Conservation (phyloP, 2,888 invertebrate species). For the Aquatica leii region DNA sequence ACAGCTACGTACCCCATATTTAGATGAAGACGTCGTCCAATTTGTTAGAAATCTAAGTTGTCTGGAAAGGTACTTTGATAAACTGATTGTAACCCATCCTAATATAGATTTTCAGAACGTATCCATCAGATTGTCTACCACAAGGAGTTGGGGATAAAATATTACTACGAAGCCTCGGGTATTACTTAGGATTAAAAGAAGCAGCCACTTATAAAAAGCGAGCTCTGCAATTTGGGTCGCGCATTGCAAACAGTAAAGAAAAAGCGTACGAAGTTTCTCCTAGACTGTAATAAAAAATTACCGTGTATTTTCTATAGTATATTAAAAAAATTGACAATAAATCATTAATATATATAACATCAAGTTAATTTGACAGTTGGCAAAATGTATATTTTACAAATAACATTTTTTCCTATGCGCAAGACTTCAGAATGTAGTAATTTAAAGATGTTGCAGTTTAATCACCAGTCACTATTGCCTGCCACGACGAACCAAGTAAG, state of each 20-base stretch:
- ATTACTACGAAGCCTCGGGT: slow-evolving; percentile 78
- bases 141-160: slow-evolving; percentile 94
- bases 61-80: slow-evolving; percentile 64
- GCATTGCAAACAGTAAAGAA: slow-evolving; percentile 91
- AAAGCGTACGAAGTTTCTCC: slow-evolving; percentile 80
- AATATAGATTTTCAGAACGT: slow-evolving; percentile 48
- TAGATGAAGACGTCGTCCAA: slow-evolving; percentile 75
- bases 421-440: slow-evolving; percentile 29
- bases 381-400: slow-evolving; percentile 54
- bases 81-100: background rate
- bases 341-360: slow-evolving; percentile 60
- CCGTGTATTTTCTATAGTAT: slow-evolving; percentile 56
- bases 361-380: slow-evolving; percentile 57
- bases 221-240: slow-evolving; percentile 96
- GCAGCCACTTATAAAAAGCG: slow-evolving; percentile 82
- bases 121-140: slow-evolving; percentile 63
- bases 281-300: slow-evolving; percentile 35
- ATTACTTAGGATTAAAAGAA: slow-evolving; percentile 69
- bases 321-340: slow-evolving; percentile 63
- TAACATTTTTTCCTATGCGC: slow-evolving; percentile 60
- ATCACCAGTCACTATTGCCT: slow-evolving; percentile 58
- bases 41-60: slow-evolving; percentile 71
- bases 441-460: slow-evolving; percentile 39
- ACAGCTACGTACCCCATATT: slow-evolving; percentile 82
- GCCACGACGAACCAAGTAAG: slow-evolving; percentile 60